phyloP scores from a whole-genome alignment of 2,888 invertebrate genomes.

The Pinctada fucata region DNA sequence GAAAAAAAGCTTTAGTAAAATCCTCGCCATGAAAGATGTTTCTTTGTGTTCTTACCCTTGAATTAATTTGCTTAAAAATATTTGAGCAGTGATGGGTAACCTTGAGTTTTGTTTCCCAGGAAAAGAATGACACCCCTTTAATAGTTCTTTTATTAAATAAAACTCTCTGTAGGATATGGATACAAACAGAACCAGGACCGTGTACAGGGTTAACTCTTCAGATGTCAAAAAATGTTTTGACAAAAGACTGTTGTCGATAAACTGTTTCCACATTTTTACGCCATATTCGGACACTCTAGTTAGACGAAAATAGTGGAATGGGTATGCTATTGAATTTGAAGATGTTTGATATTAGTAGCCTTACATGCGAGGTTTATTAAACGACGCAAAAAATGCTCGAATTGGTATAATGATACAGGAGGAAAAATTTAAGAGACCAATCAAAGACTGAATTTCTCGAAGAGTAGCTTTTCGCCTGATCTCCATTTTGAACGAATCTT shows the following conservation, averaged over 20 bases:
- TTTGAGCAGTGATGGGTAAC: background rate
- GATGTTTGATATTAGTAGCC: too few species aligned
- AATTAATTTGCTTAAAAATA: background rate
- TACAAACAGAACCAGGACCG: slow-evolving; percentile 6
- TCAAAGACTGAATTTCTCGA: too few species aligned
- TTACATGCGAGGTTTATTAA: too few species aligned
- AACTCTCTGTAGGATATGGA: background rate
- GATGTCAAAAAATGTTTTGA: slow-evolving; percentile 18
- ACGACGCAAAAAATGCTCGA: too few species aligned
- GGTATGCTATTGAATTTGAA: too few species aligned
- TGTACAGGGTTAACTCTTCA: slow-evolving; percentile 3
- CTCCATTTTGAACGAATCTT: too few species aligned
- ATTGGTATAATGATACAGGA: too few species aligned
- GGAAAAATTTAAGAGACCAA: too few species aligned
- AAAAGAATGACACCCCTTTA: slow-evolving; percentile 5
- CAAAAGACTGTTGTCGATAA: slow-evolving; percentile 33
- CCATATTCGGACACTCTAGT: slow-evolving; percentile 14
- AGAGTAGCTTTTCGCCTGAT: too few species aligned
- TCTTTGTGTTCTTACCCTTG: background rate
- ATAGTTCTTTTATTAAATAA: background rate
- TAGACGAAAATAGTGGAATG: background rate
- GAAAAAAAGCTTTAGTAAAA: background rate
- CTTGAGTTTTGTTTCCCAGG: background rate
- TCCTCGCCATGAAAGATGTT: background rate
- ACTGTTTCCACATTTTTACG: slow-evolving; percentile 21